These are phyloP conservation scores for Drosophila kurseongensis DNA, from an alignment of 1,140 invertebrate genomes.

Conservation along the genomic window DNA sequence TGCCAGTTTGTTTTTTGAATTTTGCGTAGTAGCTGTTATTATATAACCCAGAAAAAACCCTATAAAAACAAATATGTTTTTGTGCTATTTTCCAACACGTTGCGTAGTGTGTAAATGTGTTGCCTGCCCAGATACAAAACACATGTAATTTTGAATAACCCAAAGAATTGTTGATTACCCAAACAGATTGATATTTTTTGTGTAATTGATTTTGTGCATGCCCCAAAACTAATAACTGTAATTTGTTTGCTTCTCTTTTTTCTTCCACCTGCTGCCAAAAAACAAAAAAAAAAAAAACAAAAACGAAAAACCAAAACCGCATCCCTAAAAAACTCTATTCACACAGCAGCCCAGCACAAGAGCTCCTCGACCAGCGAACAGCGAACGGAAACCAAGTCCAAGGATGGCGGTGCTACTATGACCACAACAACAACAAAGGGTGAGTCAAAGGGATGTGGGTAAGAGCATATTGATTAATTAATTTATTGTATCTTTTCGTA, in stretches of 20 bases:
- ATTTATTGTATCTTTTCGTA: conserved; percentile 84
- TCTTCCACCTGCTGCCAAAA: conserved; percentile 41
- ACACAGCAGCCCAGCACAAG: conserved; percentile 80
- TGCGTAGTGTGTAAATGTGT: conserved; percentile 36
- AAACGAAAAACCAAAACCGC: conserved; percentile 34
- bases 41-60: too few relatives aligned
- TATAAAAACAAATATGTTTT: conserved; percentile 14
- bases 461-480: not conserved
- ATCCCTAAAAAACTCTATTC: conserved; percentile 70
- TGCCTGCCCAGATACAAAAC: conserved; percentile 51
- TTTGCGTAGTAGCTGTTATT: conserved; percentile 27
- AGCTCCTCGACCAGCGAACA: conserved; percentile 77
- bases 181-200: conserved; percentile 22
- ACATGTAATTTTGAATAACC: conserved; percentile 28
- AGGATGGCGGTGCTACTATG: conserved; percentile 82
- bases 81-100: conserved; percentile 18
- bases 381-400: conserved; percentile 79
- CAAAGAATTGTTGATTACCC: conserved; percentile 18
- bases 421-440: conserved; percentile 84
- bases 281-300: conserved; percentile 29
- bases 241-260: conserved; percentile 71
- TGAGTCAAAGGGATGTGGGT: conserved; percentile 12
- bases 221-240: conserved; percentile 52
- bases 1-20: conserved; percentile 16
- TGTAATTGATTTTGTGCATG: conserved; percentile 61